A percentile compares a stretch with the other conserved stretches of the same genome.
These are phyloP conservation scores for Gallinago media DNA, from an alignment of 2,113 vertebrate species.

Conservation along the genomic window DNA sequence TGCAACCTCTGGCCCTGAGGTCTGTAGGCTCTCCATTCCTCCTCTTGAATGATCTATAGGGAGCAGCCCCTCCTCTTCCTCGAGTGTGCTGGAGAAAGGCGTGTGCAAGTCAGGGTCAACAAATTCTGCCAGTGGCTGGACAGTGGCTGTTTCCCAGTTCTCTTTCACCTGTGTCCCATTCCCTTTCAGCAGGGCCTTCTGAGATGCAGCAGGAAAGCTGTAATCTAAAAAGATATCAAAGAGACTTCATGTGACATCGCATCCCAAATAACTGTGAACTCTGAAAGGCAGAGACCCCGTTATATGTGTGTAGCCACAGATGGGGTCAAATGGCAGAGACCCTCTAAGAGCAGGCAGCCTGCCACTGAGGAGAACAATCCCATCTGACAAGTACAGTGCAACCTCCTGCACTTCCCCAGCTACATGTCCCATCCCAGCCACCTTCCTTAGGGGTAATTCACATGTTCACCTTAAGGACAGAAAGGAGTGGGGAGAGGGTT, in stretches of 20 bases:
- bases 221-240: slow-evolving; percentile 74
- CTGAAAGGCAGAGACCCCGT: background rate
- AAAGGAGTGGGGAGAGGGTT: background rate
- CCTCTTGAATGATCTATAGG: slow-evolving; percentile 72
- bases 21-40: slow-evolving; percentile 26
- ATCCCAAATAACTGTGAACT: background rate
- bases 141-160: slow-evolving; percentile 41
- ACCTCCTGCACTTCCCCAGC: background rate
- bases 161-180: slow-evolving; percentile 57
- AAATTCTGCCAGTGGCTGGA: slow-evolving; percentile 44
- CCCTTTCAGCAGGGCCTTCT: slow-evolving; percentile 53
- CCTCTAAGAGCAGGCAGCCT: background rate
- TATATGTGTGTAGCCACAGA: background rate
- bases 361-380: background rate
- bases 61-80: slow-evolving; percentile 78
- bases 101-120: slow-evolving; percentile 66
- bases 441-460: background rate
- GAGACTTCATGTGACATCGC: slow-evolving; percentile 4
- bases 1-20: background rate
- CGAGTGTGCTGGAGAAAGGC: slow-evolving; percentile 46
- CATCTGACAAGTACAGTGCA: background rate
- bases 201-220: slow-evolving; percentile 73
- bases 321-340: background rate
- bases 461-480: background rate
- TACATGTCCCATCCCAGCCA: background rate